phyloP scores from a whole-genome alignment of 2,888 invertebrate genomes.

The Nematopogon swammerdamellus region DNA sequence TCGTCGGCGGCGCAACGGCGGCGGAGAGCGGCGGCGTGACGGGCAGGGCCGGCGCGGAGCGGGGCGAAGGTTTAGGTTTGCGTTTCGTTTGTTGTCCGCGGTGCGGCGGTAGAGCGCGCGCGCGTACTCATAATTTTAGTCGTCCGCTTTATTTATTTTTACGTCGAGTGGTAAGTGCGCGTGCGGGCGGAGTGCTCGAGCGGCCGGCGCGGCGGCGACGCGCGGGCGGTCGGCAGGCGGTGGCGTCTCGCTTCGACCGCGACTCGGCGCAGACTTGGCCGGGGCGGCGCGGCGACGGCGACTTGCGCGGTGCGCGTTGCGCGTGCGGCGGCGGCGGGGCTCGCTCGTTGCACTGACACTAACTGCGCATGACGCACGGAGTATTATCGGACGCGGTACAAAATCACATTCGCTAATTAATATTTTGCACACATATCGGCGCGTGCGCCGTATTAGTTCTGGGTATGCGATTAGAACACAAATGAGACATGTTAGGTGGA shows the following conservation, averaged over 20 bases:
- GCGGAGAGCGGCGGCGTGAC: conserved; percentile 36
- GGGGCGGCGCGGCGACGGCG: conserved; percentile 23
- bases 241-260: not conserved
- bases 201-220: conserved; percentile 48
- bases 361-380: conserved; percentile 25
- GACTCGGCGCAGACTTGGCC: not conserved
- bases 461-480: not conserved
- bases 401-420: conserved; percentile 40
- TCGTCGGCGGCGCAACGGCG: conserved; percentile 16
- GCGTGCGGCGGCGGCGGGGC: conserved; percentile 18
- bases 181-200: conserved; percentile 43
- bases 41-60: conserved; percentile 22
- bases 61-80: conserved; percentile 22
- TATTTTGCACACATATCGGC: conserved; percentile 30
- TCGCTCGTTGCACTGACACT: conserved; percentile 17
- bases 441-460: not conserved
- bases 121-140: conserved; percentile 56
- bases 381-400: conserved; percentile 39
- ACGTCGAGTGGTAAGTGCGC: conserved; percentile 42
- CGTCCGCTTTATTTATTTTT: not conserved
- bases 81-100: conserved; percentile 37
- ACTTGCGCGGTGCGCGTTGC: conserved; percentile 25
- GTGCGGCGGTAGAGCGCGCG: conserved; percentile 47
- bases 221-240: conserved; percentile 22
- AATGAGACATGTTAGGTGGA: not conserved